phyloP scores from a whole-genome alignment of 2,888 invertebrate species.

The Sminthurinus aureus region DNA sequence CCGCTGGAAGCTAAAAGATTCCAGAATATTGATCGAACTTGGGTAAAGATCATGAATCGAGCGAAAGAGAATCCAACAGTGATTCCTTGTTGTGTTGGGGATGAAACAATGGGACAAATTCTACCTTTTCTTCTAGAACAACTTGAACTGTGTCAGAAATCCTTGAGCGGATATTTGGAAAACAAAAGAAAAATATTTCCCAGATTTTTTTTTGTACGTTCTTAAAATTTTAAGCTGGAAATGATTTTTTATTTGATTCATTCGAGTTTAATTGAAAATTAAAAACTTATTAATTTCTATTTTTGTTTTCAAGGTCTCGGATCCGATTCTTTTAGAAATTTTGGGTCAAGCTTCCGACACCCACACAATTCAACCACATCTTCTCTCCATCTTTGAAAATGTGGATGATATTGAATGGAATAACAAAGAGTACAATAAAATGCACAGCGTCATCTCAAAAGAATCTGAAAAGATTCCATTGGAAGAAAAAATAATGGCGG shows the following conservation, averaged over 20 bases:
- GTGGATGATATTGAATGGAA: conserved; percentile 78
- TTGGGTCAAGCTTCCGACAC: conserved; percentile 90
- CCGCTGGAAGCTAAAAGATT: conserved; percentile 80
- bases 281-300: too few species aligned
- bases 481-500: conserved; percentile 74
- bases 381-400: conserved; percentile 87
- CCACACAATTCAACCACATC: conserved; percentile 81
- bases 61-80: conserved; percentile 83
- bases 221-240: too few species aligned
- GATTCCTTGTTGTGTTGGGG: conserved; percentile 82
- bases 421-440: conserved; percentile 77
- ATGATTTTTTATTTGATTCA: too few species aligned
- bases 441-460: conserved; percentile 77
- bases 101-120: conserved; percentile 81
- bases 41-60: conserved; percentile 85
- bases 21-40: conserved; percentile 81
- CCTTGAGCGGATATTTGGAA: conserved; percentile 75
- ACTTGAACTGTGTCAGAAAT: conserved; percentile 89
- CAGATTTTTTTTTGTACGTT: conserved; percentile 88
- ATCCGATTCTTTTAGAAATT: conserved; percentile 87
- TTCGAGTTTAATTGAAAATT: too few species aligned
- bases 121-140: conserved; percentile 83
- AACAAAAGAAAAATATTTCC: conserved; percentile 42
- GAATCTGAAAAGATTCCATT: conserved; percentile 78
- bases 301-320: too few species aligned